These are phyloP conservation scores for Pyrgus malvae DNA, from an alignment of 2,888 invertebrate genomes.

Conservation along the genomic window DNA sequence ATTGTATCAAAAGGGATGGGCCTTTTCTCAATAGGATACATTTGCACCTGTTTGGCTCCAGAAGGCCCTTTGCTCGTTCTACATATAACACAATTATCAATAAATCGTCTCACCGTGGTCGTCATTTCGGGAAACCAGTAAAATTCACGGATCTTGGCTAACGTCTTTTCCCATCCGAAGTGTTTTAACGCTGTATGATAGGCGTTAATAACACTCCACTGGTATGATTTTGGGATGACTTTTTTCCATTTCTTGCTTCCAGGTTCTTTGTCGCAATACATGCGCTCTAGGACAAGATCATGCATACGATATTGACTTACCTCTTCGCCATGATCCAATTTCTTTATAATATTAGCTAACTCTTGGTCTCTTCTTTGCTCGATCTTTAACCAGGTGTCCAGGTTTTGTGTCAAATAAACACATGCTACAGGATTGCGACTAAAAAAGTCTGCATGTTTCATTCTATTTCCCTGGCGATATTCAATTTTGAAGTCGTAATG, in stretches of 20 bases:
- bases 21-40: neutral
- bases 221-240: conserved; percentile 30
- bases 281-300: neutral
- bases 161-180: neutral
- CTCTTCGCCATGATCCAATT: neutral
- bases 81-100: conserved; percentile 34
- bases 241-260: neutral
- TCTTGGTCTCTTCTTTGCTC: neutral
- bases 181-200: neutral
- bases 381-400: neutral
- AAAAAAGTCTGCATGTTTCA: conserved; percentile 18
- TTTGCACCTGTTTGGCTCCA: neutral
- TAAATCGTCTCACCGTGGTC: neutral
- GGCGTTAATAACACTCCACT: neutral
- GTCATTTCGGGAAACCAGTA: neutral
- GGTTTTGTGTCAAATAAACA: neutral
- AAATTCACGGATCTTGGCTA: neutral
- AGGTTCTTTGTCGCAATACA: neutral
- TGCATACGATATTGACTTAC: neutral
- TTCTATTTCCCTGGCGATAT: neutral
- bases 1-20: neutral
- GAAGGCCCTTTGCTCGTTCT: conserved; percentile 36
- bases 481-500: neutral
- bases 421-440: conserved; percentile 27
- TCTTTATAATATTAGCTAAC: neutral